These are phyloP conservation scores for Nemoura dubitans DNA, from an alignment of 2,888 invertebrate genomes.

Conservation along the genomic window DNA sequence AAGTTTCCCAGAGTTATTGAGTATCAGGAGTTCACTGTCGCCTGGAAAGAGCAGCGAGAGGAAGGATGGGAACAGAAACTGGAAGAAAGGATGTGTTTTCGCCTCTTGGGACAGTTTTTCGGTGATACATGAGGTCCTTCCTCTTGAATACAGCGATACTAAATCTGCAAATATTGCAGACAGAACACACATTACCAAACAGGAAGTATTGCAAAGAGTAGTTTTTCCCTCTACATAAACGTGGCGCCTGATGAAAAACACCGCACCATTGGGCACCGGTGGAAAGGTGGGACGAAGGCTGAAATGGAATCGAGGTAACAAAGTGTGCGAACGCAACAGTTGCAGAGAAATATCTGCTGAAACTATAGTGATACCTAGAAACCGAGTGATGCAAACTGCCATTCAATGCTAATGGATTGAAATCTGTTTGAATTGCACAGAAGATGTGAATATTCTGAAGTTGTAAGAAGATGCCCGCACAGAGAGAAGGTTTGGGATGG, in stretches of 20 bases:
- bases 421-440: not conserved
- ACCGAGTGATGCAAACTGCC: not conserved
- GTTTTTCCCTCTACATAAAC: constrained; percentile 7
- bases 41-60: not conserved
- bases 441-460: not conserved
- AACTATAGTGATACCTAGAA: not conserved
- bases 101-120: constrained; percentile 17
- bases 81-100: not conserved
- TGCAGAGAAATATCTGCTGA: not conserved
- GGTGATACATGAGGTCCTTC: constrained; percentile 18
- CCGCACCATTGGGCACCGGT: not conserved
- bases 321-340: not conserved
- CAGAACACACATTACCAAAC: not conserved
- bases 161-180: constrained; percentile 34
- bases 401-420: not conserved
- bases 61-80: not conserved
- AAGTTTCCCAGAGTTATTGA: constrained; percentile 37
- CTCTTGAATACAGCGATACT: constrained; percentile 26
- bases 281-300: not conserved
- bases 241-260: not conserved
- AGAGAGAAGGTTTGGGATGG: not conserved
- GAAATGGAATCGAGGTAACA: not conserved
- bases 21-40: constrained; percentile 24
- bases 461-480: not conserved
- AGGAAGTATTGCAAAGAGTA: not conserved